Evolutionary conservation across 30 jellyfish, hydroid and myxozoan species (phyloP).

Genomic region (Aurelia sp.): DNA sequence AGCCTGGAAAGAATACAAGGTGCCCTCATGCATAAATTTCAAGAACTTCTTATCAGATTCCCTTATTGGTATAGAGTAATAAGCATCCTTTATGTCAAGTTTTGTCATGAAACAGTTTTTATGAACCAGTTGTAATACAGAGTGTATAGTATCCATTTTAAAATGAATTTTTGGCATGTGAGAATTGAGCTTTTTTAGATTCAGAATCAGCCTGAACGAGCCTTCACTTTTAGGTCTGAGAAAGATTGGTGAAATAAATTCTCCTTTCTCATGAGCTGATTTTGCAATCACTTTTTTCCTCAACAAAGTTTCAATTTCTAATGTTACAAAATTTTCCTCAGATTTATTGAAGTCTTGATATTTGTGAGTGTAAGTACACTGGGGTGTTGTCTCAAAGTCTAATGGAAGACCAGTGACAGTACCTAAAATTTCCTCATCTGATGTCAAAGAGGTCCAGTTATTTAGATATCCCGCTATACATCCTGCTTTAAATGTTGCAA

Average conservation of each 20-base stretch:
- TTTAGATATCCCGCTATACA: background rate
- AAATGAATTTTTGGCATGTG: constrained; percentile 24
- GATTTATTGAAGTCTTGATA: no score
- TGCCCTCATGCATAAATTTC: constrained; percentile 2
- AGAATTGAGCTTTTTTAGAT: constrained; percentile 15
- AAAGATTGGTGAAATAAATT: constrained; percentile 39
- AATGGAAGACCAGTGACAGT: constrained; percentile 14
- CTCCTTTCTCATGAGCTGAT: constrained; percentile 9
- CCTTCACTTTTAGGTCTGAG: constrained; percentile 14
- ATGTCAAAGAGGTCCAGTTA: constrained; percentile 18
- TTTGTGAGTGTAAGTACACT: background rate
- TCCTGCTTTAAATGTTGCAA: constrained; percentile 45
- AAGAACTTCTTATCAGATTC: constrained; percentile 23
- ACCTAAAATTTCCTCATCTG: constrained; percentile 13
- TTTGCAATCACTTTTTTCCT: constrained; percentile 15
- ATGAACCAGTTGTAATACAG: constrained; percentile 5
- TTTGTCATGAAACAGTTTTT: background rate
- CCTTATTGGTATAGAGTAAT: constrained; percentile 17
- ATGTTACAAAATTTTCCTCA: no score
- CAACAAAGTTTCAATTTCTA: constrained; percentile 12
- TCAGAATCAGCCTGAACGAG: constrained; percentile 25
- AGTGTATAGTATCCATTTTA: constrained; percentile 30
- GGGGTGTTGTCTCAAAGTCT: constrained; percentile 10
- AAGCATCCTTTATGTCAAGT: background rate
- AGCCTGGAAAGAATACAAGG: background rate